phyloP scores from a whole-genome alignment of 2,113 vertebrate species.

The Cercocebus atys region DNA sequence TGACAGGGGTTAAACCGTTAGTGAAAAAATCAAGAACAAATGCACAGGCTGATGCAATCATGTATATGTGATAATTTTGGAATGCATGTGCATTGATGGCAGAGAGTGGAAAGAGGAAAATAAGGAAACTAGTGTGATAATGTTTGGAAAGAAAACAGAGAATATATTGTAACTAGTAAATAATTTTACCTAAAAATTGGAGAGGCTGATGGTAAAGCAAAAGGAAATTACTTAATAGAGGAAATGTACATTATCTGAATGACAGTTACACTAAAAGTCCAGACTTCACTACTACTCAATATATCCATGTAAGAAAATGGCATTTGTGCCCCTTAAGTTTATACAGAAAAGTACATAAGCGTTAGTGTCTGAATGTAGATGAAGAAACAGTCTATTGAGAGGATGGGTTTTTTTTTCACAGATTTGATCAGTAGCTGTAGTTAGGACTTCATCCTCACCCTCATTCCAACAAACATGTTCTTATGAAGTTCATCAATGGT shows the following conservation, averaged over 20 bases:
- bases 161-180: neutral
- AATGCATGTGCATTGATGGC: neutral
- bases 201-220: neutral
- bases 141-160: neutral
- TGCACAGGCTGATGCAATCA: neutral
- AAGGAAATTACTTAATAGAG: neutral
- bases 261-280: no score
- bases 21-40: neutral
- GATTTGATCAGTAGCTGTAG: neutral
- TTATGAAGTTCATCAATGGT: neutral
- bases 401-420: neutral
- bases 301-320: no score
- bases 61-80: neutral
- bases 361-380: neutral
- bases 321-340: no score
- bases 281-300: no score
- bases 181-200: neutral
- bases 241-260: no score
- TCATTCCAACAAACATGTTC: neutral
- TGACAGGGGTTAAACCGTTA: neutral
- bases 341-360: neutral
- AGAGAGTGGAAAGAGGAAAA: neutral
- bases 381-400: neutral
- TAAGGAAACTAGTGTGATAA: neutral
- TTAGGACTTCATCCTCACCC: neutral